Base-by-base conservation (phyloP, 2,888 invertebrate genomes). In the Helleia helle region DNA sequence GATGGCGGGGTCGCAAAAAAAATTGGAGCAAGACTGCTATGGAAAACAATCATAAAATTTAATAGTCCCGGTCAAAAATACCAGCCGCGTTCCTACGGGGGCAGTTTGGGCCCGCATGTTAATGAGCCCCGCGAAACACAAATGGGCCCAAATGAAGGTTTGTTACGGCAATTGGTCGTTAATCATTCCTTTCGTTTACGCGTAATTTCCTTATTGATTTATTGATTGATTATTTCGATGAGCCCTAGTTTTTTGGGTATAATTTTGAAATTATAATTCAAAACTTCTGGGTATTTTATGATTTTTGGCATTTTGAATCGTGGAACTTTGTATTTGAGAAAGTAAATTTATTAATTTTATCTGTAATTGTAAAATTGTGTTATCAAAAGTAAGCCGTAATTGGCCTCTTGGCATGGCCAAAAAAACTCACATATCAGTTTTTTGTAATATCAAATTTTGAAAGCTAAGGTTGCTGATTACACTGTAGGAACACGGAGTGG, bases 11-110 rank as follows among this genome's bases (percentile, higher is more conserved):
- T 49, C 46, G 49, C 57, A 61, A 80, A 80, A 76, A 28, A 81
- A 83, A 81, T 76, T 83, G 79, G 83, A 81, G 80, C 81, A 81
- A 59, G 59, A 62, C 77, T 61, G 59, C 76, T 79, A 80, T 79
- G 81, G 80, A 77, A 76, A 80, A 79, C 73, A 66, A 62, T 64
- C 80, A 71, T 81, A 80, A 83, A 83, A 81, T 76, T 83, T 80
- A 77, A 81, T 81, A 80, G 72, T 80, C 81, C 77, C 76, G 79
- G 70, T 64, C 73, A 75, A 77, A 76, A 75, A 63, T 54, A 65
- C 67, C 69, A 65, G 60, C 26, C 46, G 79, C 56, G 55, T 80
- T 58, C 66, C 55, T 69, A 77, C 69, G 52, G 63, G 63, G 53
- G 48, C 65, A 65, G 56, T 66, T 71, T 69, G 65, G 63, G 47